Evolutionary conservation across 92 coral and sea anemone species (phyloP), one percentile per base, ranked within the genome.

Genomic region (Porites cylindrica): DNA sequence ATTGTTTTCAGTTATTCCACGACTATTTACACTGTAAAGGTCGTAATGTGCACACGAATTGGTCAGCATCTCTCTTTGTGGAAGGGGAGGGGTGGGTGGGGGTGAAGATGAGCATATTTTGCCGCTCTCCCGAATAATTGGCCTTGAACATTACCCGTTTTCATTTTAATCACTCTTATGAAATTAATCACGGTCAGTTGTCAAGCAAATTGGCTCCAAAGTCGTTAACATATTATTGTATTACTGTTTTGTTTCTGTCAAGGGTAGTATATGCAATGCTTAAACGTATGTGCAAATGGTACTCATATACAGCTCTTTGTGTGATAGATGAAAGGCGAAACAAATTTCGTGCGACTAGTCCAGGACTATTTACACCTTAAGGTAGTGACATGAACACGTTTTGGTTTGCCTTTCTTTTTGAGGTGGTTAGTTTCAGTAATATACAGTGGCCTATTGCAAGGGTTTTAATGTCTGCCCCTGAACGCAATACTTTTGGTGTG

Each of bases 191-290:
- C 29, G 29, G 29, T 26, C 29, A 26, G 29, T 26, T 26, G 29
- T 26, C 29, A 26, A 26, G 29, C 29, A 26, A 9, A 64, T 64
- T 64, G 26, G 69, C 19, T 64, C 17, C 20, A 67, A 67, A 67
- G 10, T 67, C 32, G 72, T 67, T 67, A 67, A 67, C 72, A 67
- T 67, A 67, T 67, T 67, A 67, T 67, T 67, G 72, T 29, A 67
- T 67, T 67, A 20, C 1, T 67, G 32, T 67, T 67, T 67, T 43
- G 50, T 26, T 67, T 67, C 72, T 67, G 26, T 67, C 10, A 77
- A 77, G 81, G 80, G 20, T 60, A 26, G 72, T 67, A 67, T 67
- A 29, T 43, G 26, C 20, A 67, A 67, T 67, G 72, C 20, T 67
- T 67, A 67, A 67, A 67, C 72, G 32, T 20, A 67, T 29, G 32